Percentiles rank a stretch among this genome's conserved stretches.
Evolutionary conservation across 2,888 invertebrate species (phyloP).

Genomic region (Lapara coniferarum): DNA sequence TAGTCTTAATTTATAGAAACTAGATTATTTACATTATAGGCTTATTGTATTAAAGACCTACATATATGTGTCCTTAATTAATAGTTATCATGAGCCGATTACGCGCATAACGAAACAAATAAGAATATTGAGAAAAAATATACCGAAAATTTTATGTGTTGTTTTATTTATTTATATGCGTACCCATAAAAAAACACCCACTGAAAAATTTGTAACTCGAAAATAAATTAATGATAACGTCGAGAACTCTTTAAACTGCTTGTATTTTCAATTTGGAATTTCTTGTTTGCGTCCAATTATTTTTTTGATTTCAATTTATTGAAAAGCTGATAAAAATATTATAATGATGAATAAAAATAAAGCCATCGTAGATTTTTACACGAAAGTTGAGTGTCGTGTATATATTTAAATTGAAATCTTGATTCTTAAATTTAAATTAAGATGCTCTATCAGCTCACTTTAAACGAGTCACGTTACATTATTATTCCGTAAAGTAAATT

Average conservation of each 20-base stretch:
- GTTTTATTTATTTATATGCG: background rate
- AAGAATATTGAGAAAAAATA: background rate
- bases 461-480: constrained; percentile 24
- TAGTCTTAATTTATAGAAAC: background rate
- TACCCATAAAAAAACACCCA: background rate
- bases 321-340: no score
- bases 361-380: background rate
- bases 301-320: background rate
- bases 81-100: background rate
- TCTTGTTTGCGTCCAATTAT: background rate
- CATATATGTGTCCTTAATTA: background rate
- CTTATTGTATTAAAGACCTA: background rate
- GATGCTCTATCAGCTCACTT: background rate
- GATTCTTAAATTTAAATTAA: background rate
- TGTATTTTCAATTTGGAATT: background rate
- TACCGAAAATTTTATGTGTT: background rate
- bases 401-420: background rate
- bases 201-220: background rate
- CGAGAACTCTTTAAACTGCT: background rate
- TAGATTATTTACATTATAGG: no score
- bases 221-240: background rate
- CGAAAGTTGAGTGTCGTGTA: background rate
- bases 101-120: background rate
- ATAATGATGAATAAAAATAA: no score
- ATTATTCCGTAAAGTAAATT: constrained; percentile 22